Percentiles rank a stretch among this genome's conserved stretches.
Evolutionary conservation across 1,140 invertebrate genomes (phyloP).

Genomic region (Leptopilina boulardi): DNA sequence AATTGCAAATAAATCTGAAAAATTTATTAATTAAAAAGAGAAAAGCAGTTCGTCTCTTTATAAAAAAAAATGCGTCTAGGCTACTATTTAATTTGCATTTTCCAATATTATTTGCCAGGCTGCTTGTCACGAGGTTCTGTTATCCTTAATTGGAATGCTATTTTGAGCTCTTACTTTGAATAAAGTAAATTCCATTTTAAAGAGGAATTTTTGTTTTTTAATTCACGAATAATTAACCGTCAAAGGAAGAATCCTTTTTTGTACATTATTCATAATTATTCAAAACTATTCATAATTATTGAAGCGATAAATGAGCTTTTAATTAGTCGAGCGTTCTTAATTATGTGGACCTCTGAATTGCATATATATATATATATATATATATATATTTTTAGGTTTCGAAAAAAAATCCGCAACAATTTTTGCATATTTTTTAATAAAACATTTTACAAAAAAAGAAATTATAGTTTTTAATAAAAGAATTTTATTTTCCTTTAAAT

Average conservation of each 20-base stretch:
- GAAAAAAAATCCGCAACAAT: neutral
- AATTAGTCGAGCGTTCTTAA: neutral
- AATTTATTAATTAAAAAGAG: conserved; percentile 7
- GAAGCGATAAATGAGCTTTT: neutral
- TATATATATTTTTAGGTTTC: neutral
- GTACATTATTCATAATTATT: conserved; percentile 11
- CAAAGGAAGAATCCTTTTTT: conserved; percentile 5
- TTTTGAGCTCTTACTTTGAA: conserved; percentile 21
- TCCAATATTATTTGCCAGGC: conserved; percentile 22
- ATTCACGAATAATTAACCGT: conserved; percentile 9
- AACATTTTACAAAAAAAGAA: neutral
- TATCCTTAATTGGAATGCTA: conserved; percentile 29
- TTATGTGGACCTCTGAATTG: neutral
- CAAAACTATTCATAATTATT: conserved; percentile 6
- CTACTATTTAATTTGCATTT: conserved; percentile 23
- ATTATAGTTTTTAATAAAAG: no score
- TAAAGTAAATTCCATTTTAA: conserved; percentile 10
- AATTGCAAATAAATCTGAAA: neutral
- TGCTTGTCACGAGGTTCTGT: conserved; percentile 3
- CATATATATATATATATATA: no score
- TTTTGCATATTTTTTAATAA: no score
- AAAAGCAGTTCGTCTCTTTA: neutral
- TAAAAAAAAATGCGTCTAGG: neutral
- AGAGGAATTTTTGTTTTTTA: conserved; percentile 11
- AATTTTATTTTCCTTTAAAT: neutral